These are phyloP conservation scores for Dicrostonyx torquatus DNA, from an alignment of 2,797 vertebrate species.

Conservation along the genomic window DNA sequence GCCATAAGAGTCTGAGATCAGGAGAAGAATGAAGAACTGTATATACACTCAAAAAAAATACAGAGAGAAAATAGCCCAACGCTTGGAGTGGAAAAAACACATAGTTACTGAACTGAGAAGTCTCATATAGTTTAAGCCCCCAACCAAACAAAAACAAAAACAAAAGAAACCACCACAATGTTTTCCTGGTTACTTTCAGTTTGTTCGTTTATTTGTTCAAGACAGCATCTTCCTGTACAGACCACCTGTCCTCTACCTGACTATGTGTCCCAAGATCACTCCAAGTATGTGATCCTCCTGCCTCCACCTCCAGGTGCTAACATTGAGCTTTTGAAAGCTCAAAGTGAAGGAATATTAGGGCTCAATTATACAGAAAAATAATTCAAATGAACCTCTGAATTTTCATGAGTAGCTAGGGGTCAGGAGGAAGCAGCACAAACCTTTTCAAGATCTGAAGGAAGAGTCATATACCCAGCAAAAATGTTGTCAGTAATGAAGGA, in stretches of 20 bases:
- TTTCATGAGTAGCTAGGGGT: background rate
- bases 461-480: background rate
- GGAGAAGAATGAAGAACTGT: background rate
- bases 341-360: background rate
- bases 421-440: background rate
- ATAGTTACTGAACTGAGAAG: background rate
- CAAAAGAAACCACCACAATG: background rate
- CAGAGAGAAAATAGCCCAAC: background rate
- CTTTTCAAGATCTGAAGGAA: background rate
- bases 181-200: background rate
- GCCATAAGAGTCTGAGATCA: background rate
- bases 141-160: background rate
- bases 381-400: background rate
- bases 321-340: background rate
- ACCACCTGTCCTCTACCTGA: background rate
- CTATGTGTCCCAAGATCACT: background rate
- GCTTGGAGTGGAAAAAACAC: background rate
- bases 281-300: background rate
- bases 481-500: background rate
- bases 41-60: background rate
- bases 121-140: background rate
- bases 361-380: background rate
- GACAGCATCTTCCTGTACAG: background rate
- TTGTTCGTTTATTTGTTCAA: background rate
- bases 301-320: background rate